Conservation (phyloP, 92 coral and sea anemone species). For the Epizoanthus rinbou region DNA sequence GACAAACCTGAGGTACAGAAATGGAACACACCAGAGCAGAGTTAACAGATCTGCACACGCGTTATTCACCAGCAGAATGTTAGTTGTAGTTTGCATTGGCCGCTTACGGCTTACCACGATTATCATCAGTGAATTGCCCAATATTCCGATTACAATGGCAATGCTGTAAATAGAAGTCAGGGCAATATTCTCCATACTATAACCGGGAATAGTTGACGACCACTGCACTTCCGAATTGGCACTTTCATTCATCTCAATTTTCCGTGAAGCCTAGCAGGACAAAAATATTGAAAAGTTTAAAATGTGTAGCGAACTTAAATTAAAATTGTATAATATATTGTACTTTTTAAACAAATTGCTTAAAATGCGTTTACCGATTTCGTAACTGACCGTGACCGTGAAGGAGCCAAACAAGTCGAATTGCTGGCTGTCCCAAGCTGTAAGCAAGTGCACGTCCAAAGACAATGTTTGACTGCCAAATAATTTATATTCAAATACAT, state of each 20-base stretch:
- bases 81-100: conserved; percentile 62
- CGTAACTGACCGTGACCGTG: too few species aligned
- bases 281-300: not conserved
- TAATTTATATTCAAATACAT: not conserved
- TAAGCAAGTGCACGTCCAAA: not conserved
- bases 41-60: conserved; percentile 64
- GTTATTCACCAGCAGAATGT: conserved; percentile 60
- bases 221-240: not conserved
- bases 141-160: conserved; percentile 44
- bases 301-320: not conserved
- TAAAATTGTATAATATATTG: not conserved
- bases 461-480: not conserved
- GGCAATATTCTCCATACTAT: conserved; percentile 30
- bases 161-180: conserved; percentile 41
- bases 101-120: conserved; percentile 46
- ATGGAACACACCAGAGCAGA: conserved; percentile 53
- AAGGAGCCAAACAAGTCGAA: too few species aligned
- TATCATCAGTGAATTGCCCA: conserved; percentile 51
- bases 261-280: not conserved
- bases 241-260: not conserved
- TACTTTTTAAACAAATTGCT: too few species aligned
- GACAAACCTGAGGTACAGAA: conserved; percentile 40
- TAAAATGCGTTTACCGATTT: too few species aligned
- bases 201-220: not conserved
- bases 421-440: too few species aligned